These are phyloP conservation scores for Sepiola atlantica DNA, from an alignment of 2,888 invertebrate genomes.

Conservation along the genomic window DNA sequence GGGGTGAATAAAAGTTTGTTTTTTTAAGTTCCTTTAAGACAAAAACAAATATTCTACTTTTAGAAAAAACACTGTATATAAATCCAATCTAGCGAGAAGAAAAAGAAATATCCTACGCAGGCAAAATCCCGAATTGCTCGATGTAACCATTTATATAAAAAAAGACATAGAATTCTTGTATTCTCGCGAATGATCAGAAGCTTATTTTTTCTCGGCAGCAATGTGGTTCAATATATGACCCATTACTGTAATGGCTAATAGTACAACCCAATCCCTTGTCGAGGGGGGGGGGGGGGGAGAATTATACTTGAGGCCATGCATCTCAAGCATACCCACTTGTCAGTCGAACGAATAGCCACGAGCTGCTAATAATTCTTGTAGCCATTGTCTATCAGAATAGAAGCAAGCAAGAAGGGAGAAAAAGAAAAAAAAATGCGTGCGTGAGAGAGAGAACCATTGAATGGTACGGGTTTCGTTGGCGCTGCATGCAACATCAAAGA, in stretches of 20 bases:
- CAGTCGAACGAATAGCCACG: background rate
- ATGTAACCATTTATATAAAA: background rate
- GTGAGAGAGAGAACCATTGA: background rate
- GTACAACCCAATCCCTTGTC: background rate
- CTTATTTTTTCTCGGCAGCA: background rate
- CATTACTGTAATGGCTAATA: background rate
- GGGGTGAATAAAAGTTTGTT: too few relatives aligned
- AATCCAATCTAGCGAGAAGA: background rate
- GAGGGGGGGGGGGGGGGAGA: too few relatives aligned
- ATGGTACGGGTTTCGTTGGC: background rate
- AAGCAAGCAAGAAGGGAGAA: background rate
- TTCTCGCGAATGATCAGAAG: background rate
- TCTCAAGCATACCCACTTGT: background rate
- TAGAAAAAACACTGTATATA: background rate
- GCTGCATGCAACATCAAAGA: slow-evolving; percentile 15
- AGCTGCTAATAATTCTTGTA: background rate
- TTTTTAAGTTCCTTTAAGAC: too few relatives aligned
- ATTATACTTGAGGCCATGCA: background rate
- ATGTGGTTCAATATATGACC: background rate
- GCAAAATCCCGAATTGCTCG: background rate
- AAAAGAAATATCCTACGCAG: too few relatives aligned
- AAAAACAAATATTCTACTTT: background rate
- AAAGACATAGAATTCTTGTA: background rate
- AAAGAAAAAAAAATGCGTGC: too few relatives aligned
- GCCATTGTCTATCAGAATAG: background rate